Evolutionary conservation across 2,888 invertebrate genomes (phyloP), one percentile per base, ranked within the genome.

Genomic region (Aspidapion aeneum): DNA sequence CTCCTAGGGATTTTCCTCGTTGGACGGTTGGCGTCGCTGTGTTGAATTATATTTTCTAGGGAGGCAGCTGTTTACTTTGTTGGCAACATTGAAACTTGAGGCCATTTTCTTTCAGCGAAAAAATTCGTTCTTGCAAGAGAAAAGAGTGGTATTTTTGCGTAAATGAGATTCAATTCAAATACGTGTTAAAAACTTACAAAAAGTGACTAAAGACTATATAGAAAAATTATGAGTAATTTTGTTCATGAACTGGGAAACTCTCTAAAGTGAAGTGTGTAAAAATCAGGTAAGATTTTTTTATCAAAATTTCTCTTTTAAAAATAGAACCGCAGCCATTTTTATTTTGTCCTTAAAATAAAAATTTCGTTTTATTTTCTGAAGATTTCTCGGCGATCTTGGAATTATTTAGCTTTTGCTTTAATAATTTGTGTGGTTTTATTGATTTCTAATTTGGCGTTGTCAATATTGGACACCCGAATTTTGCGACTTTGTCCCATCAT

Each of bases 271-370:
- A 64, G 58, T 63, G 64, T 65, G 61, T 65, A 57, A 67, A 62
- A 70, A 64, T 67, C 72, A 74, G 73, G 74, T 73, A 72, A 73
- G 66, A 69, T 66, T 61, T 57, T 55, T 35, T 21, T 62, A 58
- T 59, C 48, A 55, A 57, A 35, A 55, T 61, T 57, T 61, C 57
- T 55, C 63, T 62, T 60, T 64, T 63, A 56, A 62, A 18, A 51
- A 64, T 65, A 58, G 60, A 63, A 58, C 62, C 61, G 64, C 63
- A 68, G 73, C 73, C 73, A 73, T 73, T 69, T 73, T 71, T 62
- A 48, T 55, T 64, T 61, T 51, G 21, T 48, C 3, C 52, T 50
- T 50, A 54, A 49, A 61, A 21, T 56, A 51, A 52, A 58, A 64
- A 57, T 62, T 64, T n/a, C n/a, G n/a, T n/a, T n/a, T 35, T 63